Base-by-base conservation (phyloP, 2,888 invertebrate genomes). In the Cheilosia variabilis region DNA sequence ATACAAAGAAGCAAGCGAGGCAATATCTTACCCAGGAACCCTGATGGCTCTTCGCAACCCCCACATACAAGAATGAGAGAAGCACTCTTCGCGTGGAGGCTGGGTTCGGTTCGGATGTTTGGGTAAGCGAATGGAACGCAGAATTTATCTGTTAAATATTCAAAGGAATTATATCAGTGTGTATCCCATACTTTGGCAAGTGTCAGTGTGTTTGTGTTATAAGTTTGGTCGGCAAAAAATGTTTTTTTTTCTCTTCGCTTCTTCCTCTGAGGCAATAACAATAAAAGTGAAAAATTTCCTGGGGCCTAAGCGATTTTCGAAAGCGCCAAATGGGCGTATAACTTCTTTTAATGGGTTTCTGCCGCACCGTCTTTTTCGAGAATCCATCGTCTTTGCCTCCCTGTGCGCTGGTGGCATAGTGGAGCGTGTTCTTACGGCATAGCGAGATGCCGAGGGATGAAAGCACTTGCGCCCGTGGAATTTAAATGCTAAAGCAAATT, bases 321-420 rank as follows among this genome's bases (percentile, higher is more conserved):
- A 87, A 87, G 87, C 87, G 77, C 87, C 87, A 87, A 87, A 87
- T 87, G 87, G 87, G 82, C 77, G 87, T 87, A 87, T 82, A 87
- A 87, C 87, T 87, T 87, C 77, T 87, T 82, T 87, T 78, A 87
- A 87, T 87, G 78, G 77, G 72, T 78, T 68, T 73, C 57, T 78
- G 73, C 77, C 66, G 72, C 77, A 77, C 63, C 87, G 62, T 69
- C 86, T 24, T 52, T 15, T 86, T 81, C 41, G 41, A 71, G 80
- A 58, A 80, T 76, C 55, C 75, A 79, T 83, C 75, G 68, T 68
- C 50, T 45, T 22, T 3, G 65, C 37, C 37, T 37, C 13, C 13
- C 13, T 41, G 47, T 47, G 43, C 34, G 53, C 15, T 13, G 27
- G 47, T 19, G 68, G 53, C 43, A 7, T 27, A 22, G 52, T 22